Base-by-base conservation (phyloP, 2,113 vertebrate genomes). In the Cichladusa arquata region DNA sequence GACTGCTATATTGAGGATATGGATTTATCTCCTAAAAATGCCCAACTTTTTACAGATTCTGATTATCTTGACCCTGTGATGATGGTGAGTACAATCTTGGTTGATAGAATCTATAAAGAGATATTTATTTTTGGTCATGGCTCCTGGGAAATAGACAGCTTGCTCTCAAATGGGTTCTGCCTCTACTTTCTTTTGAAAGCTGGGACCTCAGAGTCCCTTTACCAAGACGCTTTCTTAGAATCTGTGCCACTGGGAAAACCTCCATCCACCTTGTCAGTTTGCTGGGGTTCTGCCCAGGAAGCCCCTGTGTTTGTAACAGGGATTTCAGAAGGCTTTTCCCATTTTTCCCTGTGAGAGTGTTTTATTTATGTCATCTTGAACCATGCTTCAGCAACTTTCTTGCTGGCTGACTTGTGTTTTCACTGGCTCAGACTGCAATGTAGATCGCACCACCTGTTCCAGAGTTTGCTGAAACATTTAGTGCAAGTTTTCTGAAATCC, bases 351-450 rank as follows among this genome's bases (percentile, higher is more conserved):
- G 23, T 44, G 29, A 38, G 81, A 94, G 74, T 85, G 84, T 92
- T 89, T 94, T 96, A 87, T 91, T 97, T 95, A 90, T 82, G 36
- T 86, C 74, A 71, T 74, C 82, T 95, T 79, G 90, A 93, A 88
- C 93, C 57, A 51, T 67, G 79, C 88, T 94, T 92, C 88, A 93
- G 86, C 45, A 5, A 64, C 72, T 92, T 88, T 78, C 86, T 95
- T 88, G 90, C 57, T 94, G 95, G 80, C 79, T 96, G 94, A 86
- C 90, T 96, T 86, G 88, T 96, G 88, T 96, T 96, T 96, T 96
- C 93, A 78, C 94, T 96, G 94, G 93, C 94, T 96, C 88, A 94
- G 88, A 38, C 53, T 90, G 44, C 88, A 60, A 81, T 84, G 92
- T 81, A 86, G 92, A 93, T 96, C 20, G 0, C 82, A 94, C 93